Base-by-base conservation (phyloP, 2,888 invertebrate genomes). In the Trissoscelio sp. region DNA sequence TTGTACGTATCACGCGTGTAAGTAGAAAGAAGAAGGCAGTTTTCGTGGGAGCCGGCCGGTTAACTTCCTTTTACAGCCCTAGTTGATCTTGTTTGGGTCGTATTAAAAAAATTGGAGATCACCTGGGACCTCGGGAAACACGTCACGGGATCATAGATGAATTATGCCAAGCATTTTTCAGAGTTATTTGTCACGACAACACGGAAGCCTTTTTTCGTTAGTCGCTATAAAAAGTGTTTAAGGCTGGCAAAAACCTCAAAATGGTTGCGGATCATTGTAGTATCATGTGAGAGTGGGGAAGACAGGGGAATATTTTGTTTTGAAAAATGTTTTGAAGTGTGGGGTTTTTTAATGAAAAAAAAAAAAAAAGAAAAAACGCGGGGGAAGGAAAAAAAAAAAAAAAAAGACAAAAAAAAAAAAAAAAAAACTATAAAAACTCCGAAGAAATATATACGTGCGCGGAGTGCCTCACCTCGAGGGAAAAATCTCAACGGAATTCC, bases 11-110 rank as follows among this genome's bases (percentile, higher is more conserved):
- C 75, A 57, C 34, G 75, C 64, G 60, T 18, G 64, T 67, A 64
- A 74, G 74, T 74, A 58, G 74, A 74, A 74, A 24, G 67, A 62
- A 60, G 60, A 67, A 66, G 73, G 66, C 58, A 31, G 70, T 64
- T 75, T 79, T 51, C 78, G 24, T 58, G 42, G 14, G 39, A 51
- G 67, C 51, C 51, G 58, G 18, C 37, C 42, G 62, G 74, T 53
- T 75, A 83, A 79, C 81, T 77, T 57, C 58, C 69, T 73, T 84
- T 84, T 84, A 84, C 67, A 67, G 67, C 79, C 81, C 60, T 7
- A 48, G 42, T 60, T 72, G 82, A 82, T 82, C 75, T 79, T 69
- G 57, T 78, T 82, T 70, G 66, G 75, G 57, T 83, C 75, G 72
- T 69, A 73, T 79, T 74, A 78, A 83, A 79, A 72, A 75, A 75